These are phyloP conservation scores for Melanotus villosus DNA, from an alignment of 2,888 invertebrate genomes.

Conservation along the genomic window DNA sequence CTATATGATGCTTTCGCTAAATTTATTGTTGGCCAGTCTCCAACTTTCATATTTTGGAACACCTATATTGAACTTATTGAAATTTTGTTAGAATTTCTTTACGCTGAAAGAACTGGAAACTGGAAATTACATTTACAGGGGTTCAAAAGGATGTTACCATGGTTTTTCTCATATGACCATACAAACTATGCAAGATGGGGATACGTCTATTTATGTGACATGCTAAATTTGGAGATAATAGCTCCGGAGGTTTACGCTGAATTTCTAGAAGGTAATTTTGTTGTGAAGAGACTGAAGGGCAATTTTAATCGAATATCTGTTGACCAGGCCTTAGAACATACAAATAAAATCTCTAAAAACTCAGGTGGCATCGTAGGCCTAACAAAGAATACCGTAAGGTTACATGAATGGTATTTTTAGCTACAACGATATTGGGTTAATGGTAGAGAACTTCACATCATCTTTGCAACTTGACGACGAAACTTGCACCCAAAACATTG, in stretches of 20 bases:
- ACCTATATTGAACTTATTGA: constrained; percentile 2
- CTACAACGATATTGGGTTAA: constrained; percentile 33
- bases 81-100: constrained; percentile 43
- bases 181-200: constrained; percentile 26
- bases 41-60: constrained; percentile 3
- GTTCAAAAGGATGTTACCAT: constrained; percentile 46
- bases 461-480: not conserved
- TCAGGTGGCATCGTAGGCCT: constrained; percentile 8
- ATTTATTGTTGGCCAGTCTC: not conserved
- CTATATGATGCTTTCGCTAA: not conserved
- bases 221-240: not conserved
- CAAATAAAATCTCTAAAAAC: constrained; percentile 9
- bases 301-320: constrained; percentile 8
- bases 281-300: constrained; percentile 9
- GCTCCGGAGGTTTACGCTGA: constrained; percentile 3
- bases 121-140: constrained; percentile 42
- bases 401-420: constrained; percentile 26
- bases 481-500: constrained; percentile 29
- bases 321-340: constrained; percentile 13
- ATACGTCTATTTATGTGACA: constrained; percentile 8
- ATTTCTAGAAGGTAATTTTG: constrained; percentile 13
- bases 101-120: constrained; percentile 38
- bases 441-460: constrained; percentile 18
- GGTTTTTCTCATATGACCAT: constrained; percentile 39
- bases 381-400: constrained; percentile 14